Evolutionary conservation across 2,113 vertebrate species (phyloP), one percentile per base, ranked within the genome.

Genomic region (Pandion haliaetus): DNA sequence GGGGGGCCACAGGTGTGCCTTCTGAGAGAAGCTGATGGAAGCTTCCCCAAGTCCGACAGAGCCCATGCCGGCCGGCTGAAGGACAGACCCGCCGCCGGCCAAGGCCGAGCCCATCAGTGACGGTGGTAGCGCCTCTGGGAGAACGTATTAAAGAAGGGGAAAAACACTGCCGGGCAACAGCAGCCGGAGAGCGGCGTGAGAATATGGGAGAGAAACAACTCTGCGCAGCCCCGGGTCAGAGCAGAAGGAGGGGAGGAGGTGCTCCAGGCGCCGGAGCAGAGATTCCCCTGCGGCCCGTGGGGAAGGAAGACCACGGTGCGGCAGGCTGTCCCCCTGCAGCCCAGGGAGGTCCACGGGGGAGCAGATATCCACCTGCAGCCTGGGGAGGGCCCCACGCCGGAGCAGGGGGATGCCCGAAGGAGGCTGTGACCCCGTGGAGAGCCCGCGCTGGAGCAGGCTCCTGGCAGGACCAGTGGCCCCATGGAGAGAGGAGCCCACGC

Each of bases 11-110:
- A 32, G 34, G 29, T 6, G 32, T 40, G 72, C 12, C 32, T 80
- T 74, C 25, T 2, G 0, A n/a, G 36, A 69, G 26, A 63, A 70
- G 14, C 19, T 36, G 5, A 0, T 0, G n/a, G 42, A 69, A 63
- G 20, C 25, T 74, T 66, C 40, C 23, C 5, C 5, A 2, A 9
- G 4, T 50, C 25, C 4, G 9, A 26, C 5, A 61, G 40, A 44
- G 58, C 9, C 16, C 42, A 8, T 65, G n/a, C 26, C 38, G 66
- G 18, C 23, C 12, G 5, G 9, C 38, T 71, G 28, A 28, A 52
- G 38, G 67, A 50, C 4, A 4, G 38, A 44, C 8, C 26, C 8
- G 1, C 67, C 12, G 7, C 25, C 47, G 25, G 15, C 17, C 34
- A 71, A 76, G 38, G 32, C 40, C 49, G 45, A 45, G 45, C 45